Evolutionary conservation across 2,797 vertebrate genomes (phyloP).

Genomic region (Rhinichthys osculus): DNA sequence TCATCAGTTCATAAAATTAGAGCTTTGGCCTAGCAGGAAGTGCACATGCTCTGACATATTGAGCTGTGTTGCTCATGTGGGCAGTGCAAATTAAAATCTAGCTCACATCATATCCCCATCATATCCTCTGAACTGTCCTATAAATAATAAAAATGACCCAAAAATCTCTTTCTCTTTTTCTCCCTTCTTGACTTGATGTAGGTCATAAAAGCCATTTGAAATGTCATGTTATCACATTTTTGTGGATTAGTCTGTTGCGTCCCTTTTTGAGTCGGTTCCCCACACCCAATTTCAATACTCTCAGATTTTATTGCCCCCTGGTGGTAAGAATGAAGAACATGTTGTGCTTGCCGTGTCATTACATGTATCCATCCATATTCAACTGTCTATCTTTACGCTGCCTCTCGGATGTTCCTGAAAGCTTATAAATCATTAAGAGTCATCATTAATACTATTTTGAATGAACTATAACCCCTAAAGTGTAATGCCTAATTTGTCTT

Average conservation of each 20-base stretch:
- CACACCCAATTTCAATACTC: conserved; percentile 8
- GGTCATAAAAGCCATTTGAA: conserved; percentile 45
- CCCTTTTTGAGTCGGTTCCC: conserved; percentile 19
- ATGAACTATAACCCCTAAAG: no score
- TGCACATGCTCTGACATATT: neutral
- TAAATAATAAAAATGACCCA: conserved; percentile 17
- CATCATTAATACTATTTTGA: neutral
- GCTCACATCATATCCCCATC: neutral
- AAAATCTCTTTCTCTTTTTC: neutral
- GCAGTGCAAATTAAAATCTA: neutral
- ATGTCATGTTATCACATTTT: conserved; percentile 44
- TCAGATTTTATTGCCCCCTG: conserved; percentile 26
- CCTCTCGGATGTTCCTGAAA: neutral
- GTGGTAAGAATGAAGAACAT: conserved; percentile 31
- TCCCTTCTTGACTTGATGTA: conserved; percentile 5
- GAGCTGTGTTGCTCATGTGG: neutral
- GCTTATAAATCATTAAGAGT: neutral
- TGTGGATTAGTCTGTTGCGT: conserved; percentile 35
- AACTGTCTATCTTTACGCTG: neutral
- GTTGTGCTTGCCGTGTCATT: neutral
- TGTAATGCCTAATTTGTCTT: neutral
- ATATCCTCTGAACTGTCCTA: neutral
- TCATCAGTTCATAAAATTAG: neutral
- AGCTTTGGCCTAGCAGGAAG: neutral
- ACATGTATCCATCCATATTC: neutral